Evolutionary conservation across 2,113 vertebrate species (phyloP), one percentile per base, ranked within the genome.

Genomic region (Lamprotornis superbus): DNA sequence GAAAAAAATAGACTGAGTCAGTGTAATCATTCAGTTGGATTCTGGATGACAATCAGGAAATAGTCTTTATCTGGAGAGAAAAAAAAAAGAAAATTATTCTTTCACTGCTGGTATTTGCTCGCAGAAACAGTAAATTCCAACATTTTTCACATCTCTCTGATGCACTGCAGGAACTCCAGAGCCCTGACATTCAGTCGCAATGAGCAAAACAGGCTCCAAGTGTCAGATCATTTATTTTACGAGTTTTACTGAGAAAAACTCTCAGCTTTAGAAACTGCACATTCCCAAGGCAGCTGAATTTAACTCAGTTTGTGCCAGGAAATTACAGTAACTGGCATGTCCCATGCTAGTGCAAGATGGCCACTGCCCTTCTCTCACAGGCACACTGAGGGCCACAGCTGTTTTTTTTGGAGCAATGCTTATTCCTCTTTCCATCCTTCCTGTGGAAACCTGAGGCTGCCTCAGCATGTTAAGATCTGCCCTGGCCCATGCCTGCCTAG

Each of bases 31-130:
- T 99, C 99, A 9, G 98, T 98, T 13, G 99, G 99, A 91, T 99
- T 99, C 98, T 99, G 99, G 94, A 99, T 98, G 97, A 99, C 99
- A 69, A 99, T 99, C 97, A 99, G 94, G 98, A 99, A 99, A 95
- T 99, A 99, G 96, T 99, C 99, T 97, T 99, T 99, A 98, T 99
- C 99, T 99, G 98, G 82, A 70, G 87, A 82, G 59, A 88, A 87
- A 77, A 92, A 92, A 81, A 89, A 74, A 86, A 78, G 17, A 14
- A 56, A 88, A 93, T 90, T 24, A 87, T 49, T 89, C 25, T 87
- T 85, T 93, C 33, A 52, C 21, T 93, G 64, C 20, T 88, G 49
- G 1, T 64, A 69, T 40, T 93, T 68, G 37, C 49, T 92, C 60
- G 77, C 6, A 93, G 49, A 67, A 75, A 83, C 9, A 78, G 57